Evolutionary conservation across 2,797 vertebrate genomes (phyloP), one percentile per base, ranked within the genome.

Genomic region (Artibeus lituratus): DNA sequence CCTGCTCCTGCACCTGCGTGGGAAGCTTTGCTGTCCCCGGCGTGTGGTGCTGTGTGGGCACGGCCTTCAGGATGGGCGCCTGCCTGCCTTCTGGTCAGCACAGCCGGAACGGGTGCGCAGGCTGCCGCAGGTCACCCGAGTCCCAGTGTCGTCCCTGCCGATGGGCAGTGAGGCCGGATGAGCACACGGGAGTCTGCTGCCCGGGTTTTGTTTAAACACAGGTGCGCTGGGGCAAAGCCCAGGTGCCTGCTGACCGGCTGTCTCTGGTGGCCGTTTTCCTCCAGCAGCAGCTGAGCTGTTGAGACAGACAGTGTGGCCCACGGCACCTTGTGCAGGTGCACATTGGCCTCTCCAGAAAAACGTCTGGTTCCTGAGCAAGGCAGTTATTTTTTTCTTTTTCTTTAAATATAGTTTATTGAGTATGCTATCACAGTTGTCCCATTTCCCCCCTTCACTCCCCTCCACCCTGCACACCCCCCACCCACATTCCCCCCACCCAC

Each of bases 41-140:
- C 18, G 9, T 76, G 6, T 19, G 22, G 32, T 3, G 47, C 18
- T 24, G 0, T 2, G 1, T 22, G 51, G 39, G 0, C 1, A 6
- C 47, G 57, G 18, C 29, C 26, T 29, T 26, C 26, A 29, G 11
- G 11, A 6, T 14, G 57, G 57, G 26, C 2, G 26, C 26, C 57
- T 6, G 57, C 57, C 57, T 59, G 57, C 57, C 0, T 59, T 11
- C 21, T 10, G 6, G 57, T 26, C 57, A 12, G 57, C 57, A 59
- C 57, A 5, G 57, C 2, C 12, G 15, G 19, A 6, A 5, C 9
- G 29, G 83, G 32, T 35, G 51, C 11, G 1, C 15, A 11, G 24
- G 53, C 24, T 15, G 15, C 6, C 1, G 18, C 22, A 24, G 84
- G 59, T 83, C 29, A 11, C 39, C n/a, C 1, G 18, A 3, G 11